Base-by-base conservation (phyloP, 2,113 vertebrate genomes). In the Cryptotis parvus region DNA sequence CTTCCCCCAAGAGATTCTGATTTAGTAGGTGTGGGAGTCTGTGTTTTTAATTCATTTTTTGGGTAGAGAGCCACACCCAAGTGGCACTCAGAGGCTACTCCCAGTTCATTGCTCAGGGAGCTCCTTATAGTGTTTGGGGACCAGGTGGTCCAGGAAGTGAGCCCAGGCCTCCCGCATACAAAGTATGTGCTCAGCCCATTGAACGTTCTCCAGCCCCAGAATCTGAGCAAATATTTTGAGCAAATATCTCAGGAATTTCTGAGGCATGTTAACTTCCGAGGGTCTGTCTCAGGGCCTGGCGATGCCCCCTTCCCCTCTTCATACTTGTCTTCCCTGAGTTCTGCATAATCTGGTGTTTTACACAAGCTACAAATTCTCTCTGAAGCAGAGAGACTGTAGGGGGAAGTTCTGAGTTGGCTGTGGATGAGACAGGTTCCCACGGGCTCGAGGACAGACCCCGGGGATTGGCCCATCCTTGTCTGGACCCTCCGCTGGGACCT, bases 191-290 rank as follows among this genome's bases (percentile, higher is more conserved):
- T 58, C 55, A 58, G 55, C 55, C 55, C 55, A 22, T 58, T 58
- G 55, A 58, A 24, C 20, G 20, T 4, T 24, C 8, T 20, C 55
- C 55, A 58, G 55, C 4, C 55, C 18, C 55, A 18, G 18, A 24
- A 58, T 58, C 55, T 58, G 55, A 49, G 45, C 45, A 49, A 49
- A 8, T 43, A 37, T 45, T 82, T 76, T 87, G 68, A 85, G 68
- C n/a, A 73, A 39, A 72, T n/a, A 77, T 78, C 77, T 69, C 69
- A 78, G 58, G 84, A 77, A 24, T n/a, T 85, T 79, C 82, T 69
- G 58, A 89, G 58, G 81, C 77, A 35, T n/a, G 55, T 89, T 63
- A 52, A 45, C 68, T n/a, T 68, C 15, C 41, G 14, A 68, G 86
- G 41, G 3, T 15, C n/a, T 27, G 35, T 18, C 14, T 65, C n/a